Percentiles rank a stretch among this genome's conserved stretches.
These are phyloP conservation scores for Siphamia tubifer DNA, from an alignment of 2,113 vertebrate genomes.

Conservation along the genomic window DNA sequence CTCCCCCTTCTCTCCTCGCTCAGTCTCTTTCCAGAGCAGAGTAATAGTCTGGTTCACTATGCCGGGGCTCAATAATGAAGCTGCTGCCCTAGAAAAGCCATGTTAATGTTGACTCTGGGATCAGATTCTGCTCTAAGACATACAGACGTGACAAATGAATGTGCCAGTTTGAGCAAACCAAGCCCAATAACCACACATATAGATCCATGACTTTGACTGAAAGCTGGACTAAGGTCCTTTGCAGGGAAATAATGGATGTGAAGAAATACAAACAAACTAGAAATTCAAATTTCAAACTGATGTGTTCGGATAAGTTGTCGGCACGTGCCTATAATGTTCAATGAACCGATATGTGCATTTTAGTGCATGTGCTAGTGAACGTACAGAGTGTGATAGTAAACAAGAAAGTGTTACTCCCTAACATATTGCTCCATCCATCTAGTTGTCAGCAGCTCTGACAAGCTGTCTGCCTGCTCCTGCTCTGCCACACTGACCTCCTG, in stretches of 20 bases:
- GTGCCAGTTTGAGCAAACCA: constrained; percentile 12
- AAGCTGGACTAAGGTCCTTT: constrained; percentile 1
- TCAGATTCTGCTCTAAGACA: constrained; percentile 44
- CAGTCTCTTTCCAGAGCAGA: constrained; percentile 17
- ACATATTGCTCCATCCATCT: constrained; percentile 50
- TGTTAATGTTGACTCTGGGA: constrained; percentile 64
- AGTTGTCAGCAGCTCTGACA: constrained; percentile 64
- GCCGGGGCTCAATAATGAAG: constrained; percentile 55
- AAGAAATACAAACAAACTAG: neutral
- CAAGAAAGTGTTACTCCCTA: constrained; percentile 24
- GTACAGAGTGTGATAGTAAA: constrained; percentile 34
- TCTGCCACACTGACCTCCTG: constrained; percentile 47
- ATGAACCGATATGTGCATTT: neutral
- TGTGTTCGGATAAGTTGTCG: neutral
- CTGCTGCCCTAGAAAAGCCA: constrained; percentile 51
- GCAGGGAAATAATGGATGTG: constrained; percentile 5
- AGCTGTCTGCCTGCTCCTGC: constrained; percentile 45
- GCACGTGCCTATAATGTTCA: neutral
- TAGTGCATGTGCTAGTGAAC: constrained; percentile 13
- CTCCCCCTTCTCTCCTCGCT: constrained; percentile 12
- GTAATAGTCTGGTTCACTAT: constrained; percentile 54
- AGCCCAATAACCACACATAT: constrained; percentile 19
- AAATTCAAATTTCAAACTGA: constrained; percentile 2
- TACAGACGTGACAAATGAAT: constrained; percentile 40
- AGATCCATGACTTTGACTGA: neutral